These are phyloP conservation scores for Microcaecilia unicolor DNA, from an alignment of 2,797 vertebrate genomes.

Conservation along the genomic window DNA sequence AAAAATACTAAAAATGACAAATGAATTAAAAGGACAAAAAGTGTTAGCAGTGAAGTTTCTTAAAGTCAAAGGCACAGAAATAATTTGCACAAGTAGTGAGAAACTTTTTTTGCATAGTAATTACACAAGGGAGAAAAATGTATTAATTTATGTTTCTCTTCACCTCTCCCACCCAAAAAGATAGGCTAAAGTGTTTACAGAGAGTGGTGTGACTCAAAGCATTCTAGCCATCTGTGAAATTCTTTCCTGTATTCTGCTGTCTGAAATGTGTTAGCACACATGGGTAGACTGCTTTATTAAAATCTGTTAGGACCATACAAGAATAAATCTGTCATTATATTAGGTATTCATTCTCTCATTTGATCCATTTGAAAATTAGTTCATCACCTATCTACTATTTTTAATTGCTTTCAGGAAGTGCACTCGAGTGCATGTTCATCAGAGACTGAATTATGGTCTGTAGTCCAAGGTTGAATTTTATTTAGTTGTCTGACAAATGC, in stretches of 20 bases:
- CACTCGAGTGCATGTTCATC: neutral
- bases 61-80: too few relatives aligned
- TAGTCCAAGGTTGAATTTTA: conserved; percentile 2
- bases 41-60: too few relatives aligned
- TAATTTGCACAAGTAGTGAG: too few relatives aligned
- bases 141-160: too few relatives aligned
- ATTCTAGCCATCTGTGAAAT: neutral
- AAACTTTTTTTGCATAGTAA: too few relatives aligned
- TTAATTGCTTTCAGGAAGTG: conserved; percentile 10
- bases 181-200: too few relatives aligned
- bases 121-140: too few relatives aligned
- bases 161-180: too few relatives aligned
- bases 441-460: conserved; percentile 10
- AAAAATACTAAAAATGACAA: too few relatives aligned
- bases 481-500: neutral
- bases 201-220: too few relatives aligned
- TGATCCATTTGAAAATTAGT: conserved; percentile 11
- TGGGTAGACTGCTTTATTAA: conserved; percentile 5
- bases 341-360: conserved; percentile 1
- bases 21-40: too few relatives aligned
- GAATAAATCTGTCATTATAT: neutral
- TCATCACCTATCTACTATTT: conserved; percentile 11
- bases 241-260: neutral
- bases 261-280: neutral
- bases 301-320: neutral